Evolutionary conservation across 2,888 invertebrate genomes (phyloP).

Genomic region (Campaea margaritaria): DNA sequence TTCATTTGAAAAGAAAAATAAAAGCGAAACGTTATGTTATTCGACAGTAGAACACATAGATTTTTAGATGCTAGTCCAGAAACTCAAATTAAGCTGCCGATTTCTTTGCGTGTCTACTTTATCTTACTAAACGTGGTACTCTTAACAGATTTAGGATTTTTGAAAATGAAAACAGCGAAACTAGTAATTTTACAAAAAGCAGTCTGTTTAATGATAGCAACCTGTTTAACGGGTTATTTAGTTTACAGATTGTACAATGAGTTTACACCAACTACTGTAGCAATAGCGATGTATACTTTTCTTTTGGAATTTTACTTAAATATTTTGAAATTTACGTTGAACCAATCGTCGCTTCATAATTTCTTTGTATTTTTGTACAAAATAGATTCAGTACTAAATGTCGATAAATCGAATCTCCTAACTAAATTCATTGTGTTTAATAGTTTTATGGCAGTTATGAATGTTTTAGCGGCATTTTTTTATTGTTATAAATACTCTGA

Average conservation of each 20-base stretch:
- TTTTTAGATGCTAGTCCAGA: too few relatives aligned
- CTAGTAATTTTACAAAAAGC: not conserved
- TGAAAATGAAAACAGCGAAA: not conserved
- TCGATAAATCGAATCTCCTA: not conserved
- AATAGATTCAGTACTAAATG: not conserved
- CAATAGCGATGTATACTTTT: not conserved
- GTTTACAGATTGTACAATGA: not conserved
- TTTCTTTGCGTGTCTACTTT: not conserved
- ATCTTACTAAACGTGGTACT: not conserved
- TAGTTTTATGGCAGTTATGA: not conserved
- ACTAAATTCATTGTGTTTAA: not conserved
- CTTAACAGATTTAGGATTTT: slow-evolving; percentile 1
- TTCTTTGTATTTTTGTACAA: not conserved
- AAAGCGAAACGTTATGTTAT: too few relatives aligned
- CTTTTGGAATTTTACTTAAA: not conserved
- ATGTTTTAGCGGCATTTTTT: not conserved
- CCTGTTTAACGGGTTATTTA: not conserved
- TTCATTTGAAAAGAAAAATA: too few relatives aligned
- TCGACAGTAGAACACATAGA: too few relatives aligned
- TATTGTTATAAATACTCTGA: not conserved
- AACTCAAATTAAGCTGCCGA: not conserved
- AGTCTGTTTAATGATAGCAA: not conserved
- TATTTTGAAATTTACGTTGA: not conserved
- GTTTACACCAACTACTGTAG: not conserved
- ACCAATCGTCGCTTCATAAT: not conserved